Base-by-base conservation (phyloP, 2,113 vertebrate species). In the Thryonomys swinderianus region DNA sequence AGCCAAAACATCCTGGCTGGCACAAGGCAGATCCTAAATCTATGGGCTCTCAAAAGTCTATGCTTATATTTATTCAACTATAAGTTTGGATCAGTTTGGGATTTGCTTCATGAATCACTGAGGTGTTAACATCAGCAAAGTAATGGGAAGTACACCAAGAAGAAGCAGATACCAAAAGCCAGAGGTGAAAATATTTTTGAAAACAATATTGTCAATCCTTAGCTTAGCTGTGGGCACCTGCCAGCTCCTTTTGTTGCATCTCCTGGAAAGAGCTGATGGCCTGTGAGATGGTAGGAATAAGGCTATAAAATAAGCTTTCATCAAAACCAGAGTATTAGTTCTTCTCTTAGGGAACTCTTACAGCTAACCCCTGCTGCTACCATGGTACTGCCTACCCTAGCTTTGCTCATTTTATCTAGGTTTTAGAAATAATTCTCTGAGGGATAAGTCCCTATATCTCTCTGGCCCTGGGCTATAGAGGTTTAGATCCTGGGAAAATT, bases 341-440 rank as follows among this genome's bases (percentile, higher is more conserved):
- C 32, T 76, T 92, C 67, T 91, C 80, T 83, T 80, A 64, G 78
- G 86, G 61, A 87, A 83, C 12, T 3, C 20, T 82, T 76, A 42
- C 67, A 45, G 74, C 12, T 95, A 69, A 74, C 11, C 34, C 66
- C 34, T n/a, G 66, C 34, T 85, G n/a, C 59, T 25, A 79, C 30
- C 9, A 45, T 76, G 16, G 25, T 76, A n/a, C 61, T 90, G 86
- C 66, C 71, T 81, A 78, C 7, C 53, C 40, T 78, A 51, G n/a
- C 23, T 94, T 96, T 94, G 45, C 62, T 79, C 8, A 32, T 85
- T 95, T 88, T 82, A 81, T 67, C 59, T 84, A 8, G 30, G 59
- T 37, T 55, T 96, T 90, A 66, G 45, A 89, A 88, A 81, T 53
- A 76, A 73, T 71, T 82, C 4, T 59, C 32, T 7, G n/a, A 51